Conservation (phyloP, 2,113 vertebrate genomes). For the Anas platyrhynchos region DNA sequence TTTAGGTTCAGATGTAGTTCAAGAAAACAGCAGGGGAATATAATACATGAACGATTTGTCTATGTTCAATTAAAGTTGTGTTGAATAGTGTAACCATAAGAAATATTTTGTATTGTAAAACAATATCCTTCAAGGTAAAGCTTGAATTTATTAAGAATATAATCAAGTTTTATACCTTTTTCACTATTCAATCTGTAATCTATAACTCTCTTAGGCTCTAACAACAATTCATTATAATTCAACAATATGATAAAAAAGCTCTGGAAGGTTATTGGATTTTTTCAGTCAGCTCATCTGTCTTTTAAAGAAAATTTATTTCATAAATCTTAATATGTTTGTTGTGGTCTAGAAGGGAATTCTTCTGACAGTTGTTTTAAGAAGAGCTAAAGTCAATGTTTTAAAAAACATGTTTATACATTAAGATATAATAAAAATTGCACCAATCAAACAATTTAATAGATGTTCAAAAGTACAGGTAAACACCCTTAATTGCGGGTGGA, state of each 20-base stretch:
- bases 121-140: background rate
- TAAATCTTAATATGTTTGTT: background rate
- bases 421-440: background rate
- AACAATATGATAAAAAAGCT: background rate
- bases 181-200: background rate
- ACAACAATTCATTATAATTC: conserved; percentile 2
- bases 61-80: background rate
- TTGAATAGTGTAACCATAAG: background rate
- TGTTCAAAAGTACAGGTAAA: background rate
- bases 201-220: background rate
- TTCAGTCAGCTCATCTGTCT: background rate
- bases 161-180: background rate
- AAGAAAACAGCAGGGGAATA: background rate
- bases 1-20: background rate
- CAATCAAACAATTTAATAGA: background rate
- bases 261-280: background rate
- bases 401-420: background rate
- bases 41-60: background rate
- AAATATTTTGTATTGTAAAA: background rate
- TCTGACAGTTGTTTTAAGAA: background rate
- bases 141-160: background rate
- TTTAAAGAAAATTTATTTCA: background rate
- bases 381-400: background rate
- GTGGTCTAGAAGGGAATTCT: background rate
- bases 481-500: background rate